phyloP scores from a whole-genome alignment of 1,140 invertebrate species.

The Cotesia typhae region DNA sequence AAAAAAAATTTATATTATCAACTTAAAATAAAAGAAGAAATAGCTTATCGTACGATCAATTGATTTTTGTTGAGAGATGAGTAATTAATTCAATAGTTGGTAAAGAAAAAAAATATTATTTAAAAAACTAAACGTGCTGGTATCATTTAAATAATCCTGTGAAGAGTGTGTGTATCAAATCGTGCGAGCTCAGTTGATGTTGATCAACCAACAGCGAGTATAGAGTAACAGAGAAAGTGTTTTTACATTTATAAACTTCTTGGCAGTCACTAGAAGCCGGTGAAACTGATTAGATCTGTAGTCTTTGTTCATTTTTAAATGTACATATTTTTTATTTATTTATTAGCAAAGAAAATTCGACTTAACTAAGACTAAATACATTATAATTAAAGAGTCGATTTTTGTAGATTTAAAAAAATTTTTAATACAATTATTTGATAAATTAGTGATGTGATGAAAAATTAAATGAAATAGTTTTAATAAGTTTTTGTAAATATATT shows the following conservation, averaged over 20 bases:
- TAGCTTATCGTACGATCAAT: too few relatives aligned
- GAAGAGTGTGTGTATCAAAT: background rate
- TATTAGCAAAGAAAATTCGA: background rate
- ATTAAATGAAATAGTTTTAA: background rate
- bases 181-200: background rate
- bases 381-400: background rate
- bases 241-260: background rate
- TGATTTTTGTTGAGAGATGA: too few relatives aligned
- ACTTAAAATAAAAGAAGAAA: too few relatives aligned
- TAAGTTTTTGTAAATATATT: background rate
- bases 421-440: background rate
- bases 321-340: background rate
- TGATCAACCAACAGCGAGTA: background rate
- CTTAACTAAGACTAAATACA: background rate
- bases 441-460: background rate
- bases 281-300: slow-evolving; percentile 9
- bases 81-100: too few relatives aligned
- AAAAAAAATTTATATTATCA: too few relatives aligned
- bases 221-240: slow-evolving; percentile 1
- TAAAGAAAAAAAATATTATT: too few relatives aligned
- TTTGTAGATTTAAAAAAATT: too few relatives aligned
- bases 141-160: too few relatives aligned
- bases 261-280: slow-evolving; percentile 2
- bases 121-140: too few relatives aligned
- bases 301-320: background rate